Percentiles rank a stretch among this genome's conserved stretches.
Conservation (phyloP, 2,113 vertebrate species). For the Ciconia maguari region DNA sequence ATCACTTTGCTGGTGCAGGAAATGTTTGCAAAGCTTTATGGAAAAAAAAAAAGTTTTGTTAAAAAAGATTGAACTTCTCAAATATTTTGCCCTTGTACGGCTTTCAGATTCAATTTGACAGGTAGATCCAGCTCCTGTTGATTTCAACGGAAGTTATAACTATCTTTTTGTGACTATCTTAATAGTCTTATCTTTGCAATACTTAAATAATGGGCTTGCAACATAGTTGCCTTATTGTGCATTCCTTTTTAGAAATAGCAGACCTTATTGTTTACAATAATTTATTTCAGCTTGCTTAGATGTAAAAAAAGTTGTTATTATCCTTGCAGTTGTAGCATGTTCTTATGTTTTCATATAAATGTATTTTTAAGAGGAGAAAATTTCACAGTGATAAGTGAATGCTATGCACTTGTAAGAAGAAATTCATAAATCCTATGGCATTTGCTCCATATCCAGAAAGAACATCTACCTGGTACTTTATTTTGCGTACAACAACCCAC, state of each 20-base stretch:
- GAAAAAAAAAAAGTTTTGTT: background rate
- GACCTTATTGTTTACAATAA: background rate
- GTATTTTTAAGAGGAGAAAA: background rate
- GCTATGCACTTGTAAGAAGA: background rate
- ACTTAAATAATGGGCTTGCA: background rate
- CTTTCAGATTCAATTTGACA: background rate
- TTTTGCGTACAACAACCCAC: background rate
- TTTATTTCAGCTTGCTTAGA: background rate
- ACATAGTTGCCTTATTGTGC: background rate
- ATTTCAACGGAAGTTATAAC: background rate
- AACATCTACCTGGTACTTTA: background rate
- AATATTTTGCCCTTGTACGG: background rate
- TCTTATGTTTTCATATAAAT: background rate
- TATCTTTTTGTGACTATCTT: background rate
- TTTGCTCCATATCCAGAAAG: background rate
- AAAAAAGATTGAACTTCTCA: background rate
- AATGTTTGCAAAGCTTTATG: background rate
- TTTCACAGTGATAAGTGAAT: background rate
- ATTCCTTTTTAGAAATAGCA: background rate
- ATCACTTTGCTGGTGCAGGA: background rate
- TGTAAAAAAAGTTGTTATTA: background rate
- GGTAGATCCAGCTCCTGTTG: background rate
- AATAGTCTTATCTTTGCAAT: background rate
- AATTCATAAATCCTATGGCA: background rate
- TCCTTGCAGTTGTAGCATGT: background rate